Conservation (phyloP, 2,113 vertebrate genomes). For the Leptocoma aspasia region DNA sequence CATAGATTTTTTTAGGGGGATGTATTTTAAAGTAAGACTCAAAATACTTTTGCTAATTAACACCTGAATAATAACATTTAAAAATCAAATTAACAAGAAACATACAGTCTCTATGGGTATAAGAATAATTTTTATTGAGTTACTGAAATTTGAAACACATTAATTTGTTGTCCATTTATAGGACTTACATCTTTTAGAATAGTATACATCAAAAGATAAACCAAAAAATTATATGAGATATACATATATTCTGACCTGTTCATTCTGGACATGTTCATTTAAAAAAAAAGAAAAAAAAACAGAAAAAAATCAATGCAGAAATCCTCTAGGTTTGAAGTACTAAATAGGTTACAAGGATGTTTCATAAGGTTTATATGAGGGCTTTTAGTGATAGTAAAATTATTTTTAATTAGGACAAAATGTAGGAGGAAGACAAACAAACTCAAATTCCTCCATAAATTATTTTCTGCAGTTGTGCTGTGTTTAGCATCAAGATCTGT, state of each 20-base stretch:
- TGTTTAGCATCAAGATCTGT: neutral
- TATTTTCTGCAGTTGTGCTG: neutral
- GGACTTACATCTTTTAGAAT: neutral
- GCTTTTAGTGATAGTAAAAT: neutral
- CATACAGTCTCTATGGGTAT: neutral
- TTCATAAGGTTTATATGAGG: neutral
- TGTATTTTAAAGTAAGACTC: neutral
- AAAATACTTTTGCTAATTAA: neutral
- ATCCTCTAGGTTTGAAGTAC: neutral
- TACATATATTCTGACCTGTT: neutral
- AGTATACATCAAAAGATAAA: neutral
- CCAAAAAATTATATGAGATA: neutral
- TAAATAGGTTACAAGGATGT: neutral
- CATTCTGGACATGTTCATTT: neutral
- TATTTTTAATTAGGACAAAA: constrained; percentile 16
- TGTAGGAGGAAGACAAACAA: neutral
- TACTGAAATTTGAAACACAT: neutral
- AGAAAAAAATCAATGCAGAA: neutral
- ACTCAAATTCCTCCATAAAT: neutral
- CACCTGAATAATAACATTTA: neutral
- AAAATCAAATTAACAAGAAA: neutral
- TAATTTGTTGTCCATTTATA: neutral
- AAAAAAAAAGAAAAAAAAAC: neutral
- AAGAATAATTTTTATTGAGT: neutral
- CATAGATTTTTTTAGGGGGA: accelerated